Evolutionary conservation across 2,113 vertebrate genomes (phyloP), one percentile per base, ranked within the genome.

Genomic region (Callopanchax toddi): DNA sequence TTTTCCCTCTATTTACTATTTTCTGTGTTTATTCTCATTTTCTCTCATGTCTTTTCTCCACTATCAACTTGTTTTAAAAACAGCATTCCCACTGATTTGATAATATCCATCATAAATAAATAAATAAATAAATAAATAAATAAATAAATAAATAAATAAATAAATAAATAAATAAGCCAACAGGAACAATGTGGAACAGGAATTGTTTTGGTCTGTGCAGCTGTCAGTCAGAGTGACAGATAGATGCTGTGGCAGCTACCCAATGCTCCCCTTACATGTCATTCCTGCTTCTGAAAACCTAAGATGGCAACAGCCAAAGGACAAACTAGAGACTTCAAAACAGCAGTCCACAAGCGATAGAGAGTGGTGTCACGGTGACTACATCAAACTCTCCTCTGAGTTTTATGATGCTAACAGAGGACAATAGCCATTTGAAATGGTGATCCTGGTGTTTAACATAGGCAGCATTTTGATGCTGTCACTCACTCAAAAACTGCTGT

Each of bases 181-280:
- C 29, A 32, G 29, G 10, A 32, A 32, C 26, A 29, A 29, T 26
- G 29, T 22, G 17, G 42, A 21, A 15, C 23, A 29, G 20, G 29
- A 26, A 58, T 44, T 20, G 23, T 25, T 56, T 40, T 39, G 53
- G 53, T 56, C 36, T 56, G 37, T 21, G 13, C 32, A 29, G 40
- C 40, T 58, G 56, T 58, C 56, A 58, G 42, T 21, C 5, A 15
- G 25, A 21, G 18, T 60, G 25, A 60, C 18, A 60, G 43, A 60
- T 21, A 32, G 45, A n/a, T 46, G 26, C 12, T n/a, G 15, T 48
- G 57, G 57, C 57, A 46, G n/a, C 43, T 46, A 34, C 42, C 43
- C 57, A 60, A 60, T 22, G 43, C 26, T 46, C 29, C 26, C 5
- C 29, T 60, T 46, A 59, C 57, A 59, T 34, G 57, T 60, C 57